Base-by-base conservation (phyloP, 2,113 vertebrate species). In the Dicentrarchus labrax region DNA sequence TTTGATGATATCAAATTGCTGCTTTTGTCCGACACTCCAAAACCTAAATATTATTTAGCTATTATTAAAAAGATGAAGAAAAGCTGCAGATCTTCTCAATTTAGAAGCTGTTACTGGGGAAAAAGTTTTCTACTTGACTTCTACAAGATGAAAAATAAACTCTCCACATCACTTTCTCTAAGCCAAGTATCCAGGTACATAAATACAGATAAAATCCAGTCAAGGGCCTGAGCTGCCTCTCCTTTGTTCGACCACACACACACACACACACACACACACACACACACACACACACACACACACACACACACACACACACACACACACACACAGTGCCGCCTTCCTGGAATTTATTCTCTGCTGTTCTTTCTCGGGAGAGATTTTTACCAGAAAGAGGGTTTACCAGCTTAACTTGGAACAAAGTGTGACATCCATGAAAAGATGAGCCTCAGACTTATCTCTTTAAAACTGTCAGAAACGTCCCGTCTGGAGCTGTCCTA, bases 341-440 rank as follows among this genome's bases (percentile, higher is more conserved):
- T 54, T 54, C 61, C 53, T 71, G 67, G 77, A 76, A 72, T 80
- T 70, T 64, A 48, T 74, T 76, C 67, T 64, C 41, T 41, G 12
- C 45, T 50, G 24, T 7, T 41, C 19, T 48, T 36, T 70, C 56
- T 47, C 22, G 11, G 15, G 19, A 36, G 66, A 50, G 54, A 21
- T 80, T 51, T 45, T 53, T 43, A 72, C 24, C 8, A 36, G 41
- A 50, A 16, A 66, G 51, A 17, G 65, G 51, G 30, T 87, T 78
- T 50, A 39, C 22, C 68, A 72, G 48, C 61, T 53, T 47, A 62
- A 51, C 47, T 68, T 38, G 24, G 30, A 82, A 56, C 39, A 89
- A 54, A 67, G 43, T 19, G n/a, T 67, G 24, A 56, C 12, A 24
- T 57, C 51, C 54, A 30, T 61, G 10, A 75, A 56, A 84, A 72